Evolutionary conservation across 2,113 vertebrate genomes (phyloP), one percentile per base, ranked within the genome.

Genomic region (Perca schrenkii): DNA sequence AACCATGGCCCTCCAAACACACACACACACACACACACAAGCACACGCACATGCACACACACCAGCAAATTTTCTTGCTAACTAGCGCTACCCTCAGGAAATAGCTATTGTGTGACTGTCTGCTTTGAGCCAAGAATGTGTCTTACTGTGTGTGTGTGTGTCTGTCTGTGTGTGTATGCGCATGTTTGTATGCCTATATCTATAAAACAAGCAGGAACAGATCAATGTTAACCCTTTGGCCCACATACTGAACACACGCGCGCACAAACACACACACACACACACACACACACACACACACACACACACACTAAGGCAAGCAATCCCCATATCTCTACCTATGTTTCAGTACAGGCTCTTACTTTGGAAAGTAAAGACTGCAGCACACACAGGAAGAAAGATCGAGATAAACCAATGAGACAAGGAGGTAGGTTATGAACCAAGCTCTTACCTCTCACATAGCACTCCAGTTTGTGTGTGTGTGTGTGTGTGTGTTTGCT

Each of bases 391-490:
- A 79, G 77, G 80, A 89, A 76, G 92, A 92, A 91, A 91, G 83
- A 90, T 93, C 91, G 67, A 90, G 87, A 93, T 83, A 79, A 80
- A 87, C 68, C 89, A 80, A 71, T 72, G 77, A 90, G 78, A 84
- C 72, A 65, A 78, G 80, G 83, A 89, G 86, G 88, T 90, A 65
- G 88, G 85, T 75, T 85, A 79, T 72, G 77, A 88, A 89, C 74
- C 74, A 28, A 90, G 89, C 85, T 87, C 95, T 95, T 96, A 96
- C 95, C 95, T 96, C 92, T 96, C 92, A 95, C 94, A 95, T 95
- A 83, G 93, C 93, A 91, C 89, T 94, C 91, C 88, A 76, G 87
- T 65, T 80, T 82, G 81, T 87, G 83, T 74, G 76, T 82, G 82
- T 88, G 85, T 86, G 83, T 79, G 77, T 82, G 80, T 88, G 85